phyloP scores from a whole-genome alignment of 2,113 vertebrate genomes.

The Acrocephalus arundinaceus region DNA sequence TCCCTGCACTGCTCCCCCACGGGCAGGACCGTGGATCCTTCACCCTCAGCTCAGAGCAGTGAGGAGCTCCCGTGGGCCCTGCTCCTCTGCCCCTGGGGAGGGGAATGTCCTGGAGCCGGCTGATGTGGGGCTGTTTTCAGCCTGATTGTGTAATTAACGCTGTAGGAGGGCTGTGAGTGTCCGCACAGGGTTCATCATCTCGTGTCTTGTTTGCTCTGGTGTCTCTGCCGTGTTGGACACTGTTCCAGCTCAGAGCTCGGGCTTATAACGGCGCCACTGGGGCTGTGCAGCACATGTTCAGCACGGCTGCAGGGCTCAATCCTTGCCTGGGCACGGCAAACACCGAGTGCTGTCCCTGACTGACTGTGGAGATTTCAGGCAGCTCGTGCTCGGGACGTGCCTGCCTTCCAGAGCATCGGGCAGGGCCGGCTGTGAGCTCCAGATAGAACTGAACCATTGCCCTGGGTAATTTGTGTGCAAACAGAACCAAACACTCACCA shows the following conservation, averaged over 20 bases:
- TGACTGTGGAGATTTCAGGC: neutral
- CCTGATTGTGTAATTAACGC: neutral
- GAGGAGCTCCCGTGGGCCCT: neutral
- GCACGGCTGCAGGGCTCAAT: neutral
- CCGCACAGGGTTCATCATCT: neutral
- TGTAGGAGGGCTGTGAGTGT: neutral
- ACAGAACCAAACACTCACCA: neutral
- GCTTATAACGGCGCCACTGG: neutral
- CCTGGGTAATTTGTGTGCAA: neutral
- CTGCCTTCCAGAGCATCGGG: neutral
- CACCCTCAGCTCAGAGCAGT: neutral
- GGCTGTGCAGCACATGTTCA: neutral
- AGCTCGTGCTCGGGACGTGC: neutral
- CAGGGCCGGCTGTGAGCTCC: neutral
- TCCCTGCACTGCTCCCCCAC: rapidly evolving
- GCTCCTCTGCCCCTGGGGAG: neutral
- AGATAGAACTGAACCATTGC: neutral
- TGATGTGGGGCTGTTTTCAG: neutral
- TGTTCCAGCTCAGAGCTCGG: neutral
- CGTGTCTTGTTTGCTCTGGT: neutral
- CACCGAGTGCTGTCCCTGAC: neutral
- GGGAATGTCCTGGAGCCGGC: neutral
- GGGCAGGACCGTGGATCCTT: rapidly evolving
- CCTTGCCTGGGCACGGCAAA: neutral
- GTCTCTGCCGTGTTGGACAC: neutral